These are phyloP conservation scores for Sebastes alutus DNA, from an alignment of 2,797 vertebrate genomes.

Conservation along the genomic window DNA sequence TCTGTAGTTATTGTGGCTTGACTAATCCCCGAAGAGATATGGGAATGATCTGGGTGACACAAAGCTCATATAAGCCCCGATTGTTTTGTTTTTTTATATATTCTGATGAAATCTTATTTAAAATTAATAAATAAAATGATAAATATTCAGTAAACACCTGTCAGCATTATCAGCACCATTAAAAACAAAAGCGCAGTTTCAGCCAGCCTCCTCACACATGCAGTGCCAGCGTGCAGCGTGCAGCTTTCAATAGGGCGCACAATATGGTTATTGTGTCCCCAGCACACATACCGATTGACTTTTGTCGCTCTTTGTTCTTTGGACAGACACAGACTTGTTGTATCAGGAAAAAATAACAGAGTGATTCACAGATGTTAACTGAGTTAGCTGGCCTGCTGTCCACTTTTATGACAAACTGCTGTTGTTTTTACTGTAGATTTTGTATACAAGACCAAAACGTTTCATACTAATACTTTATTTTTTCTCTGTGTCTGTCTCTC, in stretches of 20 bases:
- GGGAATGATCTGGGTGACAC: not conserved
- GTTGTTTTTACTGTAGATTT: not conserved
- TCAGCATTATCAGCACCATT: not conserved
- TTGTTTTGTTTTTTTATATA: too few relatives aligned
- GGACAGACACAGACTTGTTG: slow-evolving; percentile 52
- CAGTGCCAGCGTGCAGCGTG: slow-evolving; percentile 10
- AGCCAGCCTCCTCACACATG: slow-evolving; percentile 8
- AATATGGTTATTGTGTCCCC: slow-evolving; percentile 57
- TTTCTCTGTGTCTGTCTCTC: not conserved
- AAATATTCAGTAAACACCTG: slow-evolving; percentile 2
- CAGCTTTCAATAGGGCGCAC: slow-evolving; percentile 25
- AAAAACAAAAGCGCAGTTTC: not conserved
- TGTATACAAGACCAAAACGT: not conserved
- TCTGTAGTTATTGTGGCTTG: not conserved
- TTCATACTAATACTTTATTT: not conserved
- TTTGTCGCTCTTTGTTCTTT: slow-evolving; percentile 52
- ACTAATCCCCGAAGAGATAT: slow-evolving; percentile 10
- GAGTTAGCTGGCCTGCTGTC: slow-evolving; percentile 5
- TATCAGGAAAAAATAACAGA: slow-evolving; percentile 44
- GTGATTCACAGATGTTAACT: slow-evolving; percentile 37
- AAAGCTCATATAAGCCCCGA: not conserved
- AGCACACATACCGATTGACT: slow-evolving; percentile 35
- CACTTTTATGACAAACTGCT: not conserved
- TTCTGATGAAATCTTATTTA: not conserved
- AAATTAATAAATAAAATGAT: not conserved